Base-by-base conservation (phyloP, 2,113 vertebrate species). In the Accipiter virgatus region DNA sequence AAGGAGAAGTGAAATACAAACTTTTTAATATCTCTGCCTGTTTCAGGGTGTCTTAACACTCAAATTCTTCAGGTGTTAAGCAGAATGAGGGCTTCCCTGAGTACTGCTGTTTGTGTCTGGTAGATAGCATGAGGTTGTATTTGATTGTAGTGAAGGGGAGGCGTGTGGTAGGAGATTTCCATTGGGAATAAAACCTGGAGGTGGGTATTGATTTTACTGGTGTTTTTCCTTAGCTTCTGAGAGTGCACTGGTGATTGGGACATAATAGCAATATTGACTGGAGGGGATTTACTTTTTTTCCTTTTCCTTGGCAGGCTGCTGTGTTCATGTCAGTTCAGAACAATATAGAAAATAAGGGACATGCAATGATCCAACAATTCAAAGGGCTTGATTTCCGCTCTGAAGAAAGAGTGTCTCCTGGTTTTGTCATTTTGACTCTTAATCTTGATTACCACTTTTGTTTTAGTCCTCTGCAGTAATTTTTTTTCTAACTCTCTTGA, bases 201-300 rank as follows among this genome's bases (percentile, higher is more conserved):
- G 73, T 87, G 86, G 52, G 10, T 85, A 93, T 95, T 89, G 91
- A 95, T 96, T 95, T 89, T 83, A 48, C 48, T 73, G 56, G 3
- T 77, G 42, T 62, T 92, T 95, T 86, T 72, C 88, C 55, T 80
- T 88, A 27, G 75, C 31, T 88, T 68, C 66, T 15, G 2, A 88
- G 52, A 56, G 40, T 29, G 27, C 40, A 9, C 22, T 87, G 84
- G 56, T 91, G 78, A 81, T 45, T 61, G 43, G 70, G 56, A 75
- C 29, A 72, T 79, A 81, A 88, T 48, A 52, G 34, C 59, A 58
- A 47, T 73, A 82, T 48, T 74, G 53, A 65, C 43, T 75, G 68
- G 61, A 56, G 6, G 25, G n/a, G 18, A 48, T 65, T 78, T 32
- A 11, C 29, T 78, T 74, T 17, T 20, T 86, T 83, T 42, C 43